Evolutionary conservation across 2,113 vertebrate species (phyloP).

Genomic region (Xenus cinereus): DNA sequence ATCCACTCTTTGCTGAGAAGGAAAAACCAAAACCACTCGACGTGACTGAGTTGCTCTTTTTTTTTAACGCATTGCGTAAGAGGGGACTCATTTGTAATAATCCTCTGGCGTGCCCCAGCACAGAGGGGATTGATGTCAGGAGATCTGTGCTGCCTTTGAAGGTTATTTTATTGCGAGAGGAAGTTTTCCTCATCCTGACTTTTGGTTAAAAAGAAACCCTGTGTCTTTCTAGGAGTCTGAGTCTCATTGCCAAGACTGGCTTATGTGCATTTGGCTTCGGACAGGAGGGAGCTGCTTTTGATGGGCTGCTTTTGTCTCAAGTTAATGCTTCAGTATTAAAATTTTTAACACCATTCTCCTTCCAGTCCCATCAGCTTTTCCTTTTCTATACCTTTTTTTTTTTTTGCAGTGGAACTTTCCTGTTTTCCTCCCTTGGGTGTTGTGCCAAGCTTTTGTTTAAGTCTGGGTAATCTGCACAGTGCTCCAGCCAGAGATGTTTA

Average conservation of each 20-base stretch:
- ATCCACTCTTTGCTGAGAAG: not conserved
- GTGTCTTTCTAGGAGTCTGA: not conserved
- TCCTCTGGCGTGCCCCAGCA: not conserved
- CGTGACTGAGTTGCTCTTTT: not conserved
- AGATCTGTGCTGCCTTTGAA: not conserved
- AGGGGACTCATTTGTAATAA: not conserved
- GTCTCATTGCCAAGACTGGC: not conserved
- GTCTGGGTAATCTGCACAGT: not conserved
- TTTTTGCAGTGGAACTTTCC: not conserved
- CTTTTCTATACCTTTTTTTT: not conserved
- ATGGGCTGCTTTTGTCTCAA: not conserved
- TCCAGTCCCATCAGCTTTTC: not conserved
- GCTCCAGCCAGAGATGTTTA: not conserved
- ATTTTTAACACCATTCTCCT: not conserved
- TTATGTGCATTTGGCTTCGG: not conserved
- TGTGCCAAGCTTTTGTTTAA: not conserved
- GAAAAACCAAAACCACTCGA: not conserved
- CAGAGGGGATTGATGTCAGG: not conserved
- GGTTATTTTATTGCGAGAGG: not conserved
- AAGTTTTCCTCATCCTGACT: not conserved
- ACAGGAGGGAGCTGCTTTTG: not conserved
- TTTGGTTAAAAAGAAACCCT: not conserved
- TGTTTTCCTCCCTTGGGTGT: not conserved
- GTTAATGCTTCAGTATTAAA: not conserved
- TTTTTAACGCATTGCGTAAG: not conserved